Evolutionary conservation across 2,113 vertebrate genomes (phyloP).

Genomic region (Typhlomys cinereus): DNA sequence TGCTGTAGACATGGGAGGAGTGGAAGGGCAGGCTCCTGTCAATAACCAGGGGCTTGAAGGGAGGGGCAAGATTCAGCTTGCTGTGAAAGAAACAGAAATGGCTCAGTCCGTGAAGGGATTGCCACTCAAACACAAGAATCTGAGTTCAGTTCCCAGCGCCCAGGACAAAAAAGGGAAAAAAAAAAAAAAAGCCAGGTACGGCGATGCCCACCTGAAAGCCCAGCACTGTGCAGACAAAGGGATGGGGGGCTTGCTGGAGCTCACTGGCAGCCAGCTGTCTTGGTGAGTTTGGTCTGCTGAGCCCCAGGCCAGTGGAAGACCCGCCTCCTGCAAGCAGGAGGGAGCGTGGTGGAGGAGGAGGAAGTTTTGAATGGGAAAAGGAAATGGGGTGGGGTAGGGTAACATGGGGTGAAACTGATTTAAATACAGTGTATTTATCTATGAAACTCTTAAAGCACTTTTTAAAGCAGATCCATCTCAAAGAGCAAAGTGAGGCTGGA

Average conservation of each 20-base stretch:
- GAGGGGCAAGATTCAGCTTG: not conserved
- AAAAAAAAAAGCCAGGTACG: not conserved
- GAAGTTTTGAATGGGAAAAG: too few species aligned
- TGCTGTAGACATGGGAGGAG: not conserved
- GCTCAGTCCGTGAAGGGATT: not conserved
- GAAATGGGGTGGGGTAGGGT: too few species aligned
- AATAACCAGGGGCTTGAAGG: not conserved
- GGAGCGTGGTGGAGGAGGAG: too few species aligned
- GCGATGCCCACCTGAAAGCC: not conserved
- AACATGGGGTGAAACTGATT: too few species aligned
- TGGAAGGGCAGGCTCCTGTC: not conserved
- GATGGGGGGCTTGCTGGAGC: not conserved
- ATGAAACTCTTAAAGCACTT: too few species aligned
- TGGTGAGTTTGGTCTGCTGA: too few species aligned
- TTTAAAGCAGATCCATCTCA: too few species aligned
- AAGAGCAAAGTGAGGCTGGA: too few species aligned
- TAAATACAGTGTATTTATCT: too few species aligned
- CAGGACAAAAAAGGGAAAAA: too few species aligned
- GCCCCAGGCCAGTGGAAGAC: not conserved
- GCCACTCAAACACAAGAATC: not conserved
- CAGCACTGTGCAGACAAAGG: not conserved
- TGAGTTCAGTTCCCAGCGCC: not conserved
- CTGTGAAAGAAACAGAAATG: not conserved
- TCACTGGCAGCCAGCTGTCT: not conserved
- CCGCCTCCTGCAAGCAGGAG: too few species aligned